Conservation (phyloP, 2,113 vertebrate genomes). For the Centropus bengalensis region DNA sequence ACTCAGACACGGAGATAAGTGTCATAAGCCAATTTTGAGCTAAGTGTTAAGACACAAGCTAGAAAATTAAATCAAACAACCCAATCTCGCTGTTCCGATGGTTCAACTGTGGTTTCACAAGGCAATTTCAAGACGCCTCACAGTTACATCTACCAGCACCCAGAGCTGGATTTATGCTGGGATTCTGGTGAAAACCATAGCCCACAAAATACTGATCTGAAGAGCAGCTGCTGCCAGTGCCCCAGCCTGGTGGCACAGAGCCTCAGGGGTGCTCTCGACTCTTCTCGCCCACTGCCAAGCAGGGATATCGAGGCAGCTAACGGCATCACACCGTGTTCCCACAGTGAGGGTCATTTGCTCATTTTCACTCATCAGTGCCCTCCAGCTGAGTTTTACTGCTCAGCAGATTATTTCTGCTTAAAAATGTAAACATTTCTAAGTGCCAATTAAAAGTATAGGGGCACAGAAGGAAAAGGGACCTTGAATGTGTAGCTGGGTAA, state of each 20-base stretch:
- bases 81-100: background rate
- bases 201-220: accelerated
- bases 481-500: background rate
- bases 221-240: background rate
- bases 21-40: background rate
- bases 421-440: background rate
- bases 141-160: background rate
- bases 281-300: background rate
- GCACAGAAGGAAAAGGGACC: background rate
- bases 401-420: background rate
- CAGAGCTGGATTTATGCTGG: background rate
- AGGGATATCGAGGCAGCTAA: background rate
- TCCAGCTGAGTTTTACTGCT: background rate
- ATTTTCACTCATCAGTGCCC: background rate
- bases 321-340: accelerated
- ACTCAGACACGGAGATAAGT: background rate
- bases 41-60: background rate
- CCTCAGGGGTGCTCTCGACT: background rate
- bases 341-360: background rate
- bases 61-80: background rate
- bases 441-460: background rate
- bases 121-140: background rate
- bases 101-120: background rate
- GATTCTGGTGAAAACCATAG: background rate
- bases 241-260: background rate